Conservation (phyloP, 2,113 vertebrate genomes). For the Pterocles gutturalis region DNA sequence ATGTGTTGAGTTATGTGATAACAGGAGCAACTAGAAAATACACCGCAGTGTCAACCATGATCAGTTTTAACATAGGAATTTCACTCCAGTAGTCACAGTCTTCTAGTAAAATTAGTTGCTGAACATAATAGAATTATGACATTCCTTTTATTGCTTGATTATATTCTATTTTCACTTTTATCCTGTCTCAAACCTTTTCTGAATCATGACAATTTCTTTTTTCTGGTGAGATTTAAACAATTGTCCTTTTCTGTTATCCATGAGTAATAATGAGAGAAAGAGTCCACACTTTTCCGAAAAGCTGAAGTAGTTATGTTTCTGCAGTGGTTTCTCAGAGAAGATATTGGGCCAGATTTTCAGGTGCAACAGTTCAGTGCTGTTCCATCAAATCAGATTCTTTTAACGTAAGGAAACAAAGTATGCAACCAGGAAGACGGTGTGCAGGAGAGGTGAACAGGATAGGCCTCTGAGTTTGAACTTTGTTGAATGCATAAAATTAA, state of each 20-base stretch:
- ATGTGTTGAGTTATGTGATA: background rate
- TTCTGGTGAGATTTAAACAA: background rate
- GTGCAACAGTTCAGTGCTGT: background rate
- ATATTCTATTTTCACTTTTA: background rate
- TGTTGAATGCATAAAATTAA: background rate
- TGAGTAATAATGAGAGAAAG: background rate
- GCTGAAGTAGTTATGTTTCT: background rate
- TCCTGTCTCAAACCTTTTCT: background rate
- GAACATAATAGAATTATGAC: background rate
- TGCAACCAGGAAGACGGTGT: background rate
- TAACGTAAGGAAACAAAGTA: background rate
- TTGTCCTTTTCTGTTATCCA: background rate
- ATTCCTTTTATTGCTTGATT: background rate
- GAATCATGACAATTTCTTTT: background rate
- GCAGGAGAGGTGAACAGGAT: background rate
- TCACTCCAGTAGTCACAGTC: background rate
- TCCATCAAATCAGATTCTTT: background rate
- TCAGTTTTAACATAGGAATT: background rate
- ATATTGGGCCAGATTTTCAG: background rate
- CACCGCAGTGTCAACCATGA: background rate
- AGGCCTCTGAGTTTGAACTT: background rate
- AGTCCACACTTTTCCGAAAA: background rate
- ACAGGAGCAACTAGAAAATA: background rate
- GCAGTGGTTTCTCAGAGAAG: background rate
- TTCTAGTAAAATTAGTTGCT: background rate